Evolutionary conservation across 2,797 vertebrate genomes (phyloP).

Genomic region (Heliangelus exortis): DNA sequence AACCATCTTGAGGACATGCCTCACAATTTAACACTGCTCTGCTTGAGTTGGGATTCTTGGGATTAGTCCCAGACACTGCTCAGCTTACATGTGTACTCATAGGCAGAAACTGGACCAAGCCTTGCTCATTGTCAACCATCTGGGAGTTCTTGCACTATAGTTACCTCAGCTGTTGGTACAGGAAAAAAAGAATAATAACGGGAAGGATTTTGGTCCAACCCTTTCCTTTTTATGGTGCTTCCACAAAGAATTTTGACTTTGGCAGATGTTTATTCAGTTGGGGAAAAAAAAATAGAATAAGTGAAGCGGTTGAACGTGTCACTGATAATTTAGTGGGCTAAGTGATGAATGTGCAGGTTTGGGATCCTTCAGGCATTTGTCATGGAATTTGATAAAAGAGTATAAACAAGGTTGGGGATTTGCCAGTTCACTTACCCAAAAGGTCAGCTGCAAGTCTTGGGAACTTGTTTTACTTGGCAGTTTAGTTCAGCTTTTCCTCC

Average conservation of each 20-base stretch:
- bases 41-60: not conserved
- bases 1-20: not conserved
- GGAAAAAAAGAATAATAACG: not conserved
- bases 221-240: not conserved
- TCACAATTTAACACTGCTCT: not conserved
- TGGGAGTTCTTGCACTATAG: not conserved
- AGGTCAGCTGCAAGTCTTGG: not conserved
- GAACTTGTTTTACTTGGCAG: not conserved
- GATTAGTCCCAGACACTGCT: not conserved
- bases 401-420: not conserved
- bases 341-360: not conserved
- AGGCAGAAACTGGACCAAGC: not conserved
- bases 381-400: not conserved
- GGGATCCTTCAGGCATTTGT: not conserved
- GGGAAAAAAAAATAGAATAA: not conserved
- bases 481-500: not conserved
- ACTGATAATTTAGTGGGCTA: not conserved
- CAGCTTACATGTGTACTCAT: not conserved
- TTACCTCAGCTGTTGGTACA: not conserved
- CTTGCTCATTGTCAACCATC: not conserved
- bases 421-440: not conserved
- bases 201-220: not conserved
- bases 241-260: fast-evolving
- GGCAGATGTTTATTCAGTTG: not conserved
- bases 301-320: not conserved